A percentile compares a stretch with the other conserved stretches of the same genome.
These are phyloP conservation scores for Petrocephalus schoutedeni DNA, from an alignment of 2,797 vertebrate species.

Conservation along the genomic window DNA sequence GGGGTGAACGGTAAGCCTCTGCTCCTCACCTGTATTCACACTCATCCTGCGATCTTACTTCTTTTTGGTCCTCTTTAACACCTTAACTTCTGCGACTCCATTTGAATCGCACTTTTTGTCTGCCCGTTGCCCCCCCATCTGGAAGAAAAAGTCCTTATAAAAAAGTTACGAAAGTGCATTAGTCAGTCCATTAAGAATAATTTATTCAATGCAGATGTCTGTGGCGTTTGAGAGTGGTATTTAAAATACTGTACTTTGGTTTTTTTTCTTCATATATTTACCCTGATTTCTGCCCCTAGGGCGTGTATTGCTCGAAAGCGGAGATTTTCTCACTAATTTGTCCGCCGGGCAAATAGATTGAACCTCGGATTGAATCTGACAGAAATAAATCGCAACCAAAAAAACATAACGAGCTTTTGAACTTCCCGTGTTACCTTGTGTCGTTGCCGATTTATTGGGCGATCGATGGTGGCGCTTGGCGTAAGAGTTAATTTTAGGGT, in stretches of 20 bases:
- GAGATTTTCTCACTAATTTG: not conserved
- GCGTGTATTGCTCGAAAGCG: not conserved
- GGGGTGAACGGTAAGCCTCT: conserved; percentile 75
- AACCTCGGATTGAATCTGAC: not conserved
- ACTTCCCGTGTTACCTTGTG: not conserved
- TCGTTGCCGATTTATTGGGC: not conserved
- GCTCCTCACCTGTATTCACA: no score
- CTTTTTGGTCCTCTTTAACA: not conserved
- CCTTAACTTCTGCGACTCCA: not conserved
- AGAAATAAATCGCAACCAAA: not conserved
- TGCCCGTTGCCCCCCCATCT: not conserved
- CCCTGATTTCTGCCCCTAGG: not conserved
- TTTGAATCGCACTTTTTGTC: not conserved
- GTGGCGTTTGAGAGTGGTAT: not conserved
- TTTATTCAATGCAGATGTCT: not conserved
- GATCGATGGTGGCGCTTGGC: not conserved
- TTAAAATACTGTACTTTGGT: not conserved
- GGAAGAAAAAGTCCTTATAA: not conserved
- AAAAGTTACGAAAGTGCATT: not conserved
- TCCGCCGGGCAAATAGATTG: not conserved
- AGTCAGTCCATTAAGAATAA: not conserved
- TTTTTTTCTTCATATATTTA: not conserved
- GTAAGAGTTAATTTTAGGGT: not conserved
- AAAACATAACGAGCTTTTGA: not conserved
- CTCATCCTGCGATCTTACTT: not conserved